Base-by-base conservation (phyloP, 2,113 vertebrate genomes). In the Cavia porcellus region DNA sequence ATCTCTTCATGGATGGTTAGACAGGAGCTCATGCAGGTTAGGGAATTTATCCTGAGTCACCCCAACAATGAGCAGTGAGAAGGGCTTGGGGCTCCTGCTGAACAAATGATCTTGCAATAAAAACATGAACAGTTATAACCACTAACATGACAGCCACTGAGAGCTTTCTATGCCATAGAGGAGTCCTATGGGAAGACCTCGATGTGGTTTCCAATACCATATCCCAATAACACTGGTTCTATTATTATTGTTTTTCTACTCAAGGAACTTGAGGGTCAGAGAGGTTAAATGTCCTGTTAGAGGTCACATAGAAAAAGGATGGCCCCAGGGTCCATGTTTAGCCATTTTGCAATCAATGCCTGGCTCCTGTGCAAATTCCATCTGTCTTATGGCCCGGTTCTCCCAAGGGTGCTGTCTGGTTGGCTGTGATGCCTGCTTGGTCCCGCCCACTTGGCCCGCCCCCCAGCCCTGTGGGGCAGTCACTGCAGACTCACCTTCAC, bases 401-500 rank as follows among this genome's bases (percentile, higher is more conserved):
- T 89, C 93, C 82, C 59, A 22, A 61, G 28, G 14, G 32, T 35
- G n/a, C 14, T 66, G 72, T 55, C 79, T 86, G 72, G 59, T 88
- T 59, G 92, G 62, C 38, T 30, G 3, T 7, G 77, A 64, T 55
- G 89, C 50, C 30, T 12, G 20, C 86, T 20, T 62, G 77, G 50
- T 72, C 22, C 47, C 77, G 6, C 45, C 8, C 77, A n/a, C 9
- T 0, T 61, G 52, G 5, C 20, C 59, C 42, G 24, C 32, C 70
- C 92, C 25, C 92, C 87, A 89, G 68, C 89, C 94, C 62, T 77
- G 47, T 7, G 66, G 80, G 32, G 22, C 1, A 66, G 38, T 59
- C 70, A 35, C 0, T 42, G n/a, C 45, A 96, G 97, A 96, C 97
- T 98, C 79, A 98, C 98, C 98, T 98, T 98, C 98, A 1, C 80